Percentiles rank a stretch among this genome's conserved stretches.
Conservation (phyloP, 2,113 vertebrate species). For the Pleuronectes platessa region DNA sequence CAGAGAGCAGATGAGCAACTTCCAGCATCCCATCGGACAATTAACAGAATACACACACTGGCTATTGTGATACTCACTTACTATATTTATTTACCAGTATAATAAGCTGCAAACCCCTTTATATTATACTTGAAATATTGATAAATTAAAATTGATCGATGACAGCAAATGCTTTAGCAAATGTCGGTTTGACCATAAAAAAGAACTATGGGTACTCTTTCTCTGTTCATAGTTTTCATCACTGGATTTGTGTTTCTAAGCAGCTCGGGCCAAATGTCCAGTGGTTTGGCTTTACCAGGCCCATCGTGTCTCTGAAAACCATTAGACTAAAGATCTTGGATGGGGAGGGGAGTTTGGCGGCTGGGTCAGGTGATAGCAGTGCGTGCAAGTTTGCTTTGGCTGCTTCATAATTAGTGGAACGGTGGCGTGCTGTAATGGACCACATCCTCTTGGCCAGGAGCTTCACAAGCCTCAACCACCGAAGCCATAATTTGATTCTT, state of each 20-base stretch:
- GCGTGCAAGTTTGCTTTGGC: constrained; percentile 88
- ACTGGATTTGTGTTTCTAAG: constrained; percentile 30
- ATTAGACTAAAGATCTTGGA: constrained; percentile 82
- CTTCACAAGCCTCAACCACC: constrained; percentile 84
- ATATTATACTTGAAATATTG: not conserved
- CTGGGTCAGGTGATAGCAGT: constrained; percentile 88
- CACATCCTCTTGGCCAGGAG: constrained; percentile 91
- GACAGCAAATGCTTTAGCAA: not conserved
- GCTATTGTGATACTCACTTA: constrained; percentile 10
- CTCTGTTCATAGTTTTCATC: constrained; percentile 77
- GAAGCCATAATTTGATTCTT: constrained; percentile 89
- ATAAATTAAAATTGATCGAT: constrained; percentile 9
- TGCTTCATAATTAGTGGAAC: constrained; percentile 89
- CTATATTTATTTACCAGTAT: not conserved
- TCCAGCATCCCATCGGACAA: constrained; percentile 70
- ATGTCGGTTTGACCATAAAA: constrained; percentile 1
- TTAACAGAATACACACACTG: constrained; percentile 53
- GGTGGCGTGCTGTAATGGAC: constrained; percentile 90
- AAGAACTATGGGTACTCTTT: constrained; percentile 1
- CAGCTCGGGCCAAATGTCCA: constrained; percentile 49
- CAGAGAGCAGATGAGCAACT: constrained; percentile 81
- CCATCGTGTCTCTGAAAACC: constrained; percentile 87
- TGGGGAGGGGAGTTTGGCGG: constrained; percentile 89
- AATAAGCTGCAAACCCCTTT: not conserved
- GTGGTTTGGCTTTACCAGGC: constrained; percentile 82